A percentile compares a stretch with the other conserved stretches of the same genome.
Conservation (phyloP, 2,113 vertebrate genomes). For the Brachyhypopomus occidentalis region DNA sequence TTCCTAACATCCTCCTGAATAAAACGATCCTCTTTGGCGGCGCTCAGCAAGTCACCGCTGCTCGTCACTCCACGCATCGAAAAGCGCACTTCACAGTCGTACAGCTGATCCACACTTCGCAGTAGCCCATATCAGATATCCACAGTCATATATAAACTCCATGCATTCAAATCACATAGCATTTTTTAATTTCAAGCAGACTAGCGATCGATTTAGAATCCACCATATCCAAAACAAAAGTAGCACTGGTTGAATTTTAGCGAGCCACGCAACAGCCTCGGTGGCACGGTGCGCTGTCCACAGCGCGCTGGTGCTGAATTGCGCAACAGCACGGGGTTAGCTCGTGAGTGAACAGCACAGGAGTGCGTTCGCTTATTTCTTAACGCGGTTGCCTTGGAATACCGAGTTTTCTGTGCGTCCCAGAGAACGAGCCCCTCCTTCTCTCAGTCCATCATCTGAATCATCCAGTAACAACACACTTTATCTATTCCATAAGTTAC, state of each 20-base stretch:
- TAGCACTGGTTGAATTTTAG: too few relatives aligned
- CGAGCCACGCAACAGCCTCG: too few relatives aligned
- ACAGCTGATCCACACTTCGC: background rate
- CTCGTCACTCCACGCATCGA: constrained; percentile 47
- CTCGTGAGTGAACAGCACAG: background rate
- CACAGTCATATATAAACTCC: background rate
- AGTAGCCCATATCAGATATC: background rate
- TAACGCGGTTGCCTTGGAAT: background rate
- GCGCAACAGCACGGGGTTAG: background rate
- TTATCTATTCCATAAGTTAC: background rate
- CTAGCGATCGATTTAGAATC: too few relatives aligned
- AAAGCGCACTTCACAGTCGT: constrained; percentile 41
- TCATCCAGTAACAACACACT: constrained; percentile 6
- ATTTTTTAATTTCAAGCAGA: background rate
- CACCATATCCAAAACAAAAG: too few relatives aligned
- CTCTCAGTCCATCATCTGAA: background rate
- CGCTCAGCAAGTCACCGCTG: constrained; percentile 50
- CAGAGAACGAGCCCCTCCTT: constrained; percentile 19
- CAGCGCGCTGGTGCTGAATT: constrained; percentile 21
- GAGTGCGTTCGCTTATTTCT: background rate
- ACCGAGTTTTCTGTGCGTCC: background rate
- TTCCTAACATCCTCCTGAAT: constrained; percentile 93
- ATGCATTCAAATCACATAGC: background rate
- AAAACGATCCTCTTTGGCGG: constrained; percentile 66
- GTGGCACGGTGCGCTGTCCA: background rate